Percentiles rank a stretch among this genome's conserved stretches.
These are phyloP conservation scores for Lithophane semibrunnea DNA, from an alignment of 2,888 invertebrate species.

Conservation along the genomic window DNA sequence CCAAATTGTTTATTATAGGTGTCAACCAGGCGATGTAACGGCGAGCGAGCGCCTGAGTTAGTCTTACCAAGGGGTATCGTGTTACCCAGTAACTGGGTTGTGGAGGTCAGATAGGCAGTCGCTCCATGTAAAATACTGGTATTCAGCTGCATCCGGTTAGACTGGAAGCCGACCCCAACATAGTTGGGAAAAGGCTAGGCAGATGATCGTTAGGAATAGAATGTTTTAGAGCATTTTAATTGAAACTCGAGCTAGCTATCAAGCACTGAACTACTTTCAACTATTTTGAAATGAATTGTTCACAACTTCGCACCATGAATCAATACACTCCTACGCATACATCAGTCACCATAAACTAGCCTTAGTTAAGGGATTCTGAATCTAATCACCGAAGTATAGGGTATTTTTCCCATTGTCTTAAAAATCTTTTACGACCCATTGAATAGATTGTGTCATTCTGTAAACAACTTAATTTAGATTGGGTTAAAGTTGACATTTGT, in stretches of 20 bases:
- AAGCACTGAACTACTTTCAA: slow-evolving; percentile 46
- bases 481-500: slow-evolving; percentile 7
- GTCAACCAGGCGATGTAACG: no score
- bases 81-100: no score
- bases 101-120: no score
- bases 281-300: slow-evolving; percentile 54
- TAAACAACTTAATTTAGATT: background rate
- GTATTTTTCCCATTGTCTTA: background rate
- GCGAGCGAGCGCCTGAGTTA: no score
- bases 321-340: slow-evolving; percentile 26
- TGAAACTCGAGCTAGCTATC: background rate
- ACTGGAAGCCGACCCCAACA: no score
- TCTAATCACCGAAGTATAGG: background rate
- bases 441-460: background rate
- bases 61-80: no score
- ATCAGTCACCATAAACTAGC: background rate
- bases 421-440: slow-evolving; percentile 8
- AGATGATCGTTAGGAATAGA: no score
- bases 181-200: no score
- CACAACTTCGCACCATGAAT: slow-evolving; percentile 17
- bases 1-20: no score
- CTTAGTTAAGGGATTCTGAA: background rate
- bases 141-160: no score
- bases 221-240: background rate
- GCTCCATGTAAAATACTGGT: no score